phyloP scores from a whole-genome alignment of 2,113 vertebrate genomes.

The Hystrix cristata region DNA sequence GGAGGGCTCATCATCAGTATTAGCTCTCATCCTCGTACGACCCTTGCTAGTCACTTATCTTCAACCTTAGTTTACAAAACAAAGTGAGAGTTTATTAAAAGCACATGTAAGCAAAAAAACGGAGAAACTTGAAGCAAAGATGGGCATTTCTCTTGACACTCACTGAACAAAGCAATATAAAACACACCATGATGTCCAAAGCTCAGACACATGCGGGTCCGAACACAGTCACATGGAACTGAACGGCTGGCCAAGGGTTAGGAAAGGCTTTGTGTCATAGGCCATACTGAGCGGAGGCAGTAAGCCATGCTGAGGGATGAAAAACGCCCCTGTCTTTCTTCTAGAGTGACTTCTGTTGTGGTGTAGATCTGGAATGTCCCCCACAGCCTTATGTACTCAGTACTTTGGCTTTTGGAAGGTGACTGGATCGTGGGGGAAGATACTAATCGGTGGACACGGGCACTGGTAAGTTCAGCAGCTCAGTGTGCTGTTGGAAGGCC shows the following conservation, averaged over 20 bases:
- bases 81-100: background rate
- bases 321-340: too few relatives aligned
- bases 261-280: background rate
- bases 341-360: background rate
- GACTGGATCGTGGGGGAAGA: background rate
- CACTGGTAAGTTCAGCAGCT: background rate
- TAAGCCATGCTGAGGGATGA: too few relatives aligned
- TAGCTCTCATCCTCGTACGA: background rate
- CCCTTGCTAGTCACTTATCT: background rate
- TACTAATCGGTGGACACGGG: background rate
- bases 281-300: background rate
- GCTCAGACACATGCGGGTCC: background rate
- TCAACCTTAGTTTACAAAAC: background rate
- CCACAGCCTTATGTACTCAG: background rate
- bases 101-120: background rate
- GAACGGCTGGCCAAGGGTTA: background rate
- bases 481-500: background rate
- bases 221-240: accelerated
- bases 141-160: background rate
- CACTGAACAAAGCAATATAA: background rate
- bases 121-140: background rate
- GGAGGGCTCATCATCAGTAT: too few relatives aligned
- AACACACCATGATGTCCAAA: background rate
- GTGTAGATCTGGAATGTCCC: background rate
- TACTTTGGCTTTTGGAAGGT: background rate